These are phyloP conservation scores for Sander lucioperca DNA, from an alignment of 2,113 vertebrate species.

Conservation along the genomic window DNA sequence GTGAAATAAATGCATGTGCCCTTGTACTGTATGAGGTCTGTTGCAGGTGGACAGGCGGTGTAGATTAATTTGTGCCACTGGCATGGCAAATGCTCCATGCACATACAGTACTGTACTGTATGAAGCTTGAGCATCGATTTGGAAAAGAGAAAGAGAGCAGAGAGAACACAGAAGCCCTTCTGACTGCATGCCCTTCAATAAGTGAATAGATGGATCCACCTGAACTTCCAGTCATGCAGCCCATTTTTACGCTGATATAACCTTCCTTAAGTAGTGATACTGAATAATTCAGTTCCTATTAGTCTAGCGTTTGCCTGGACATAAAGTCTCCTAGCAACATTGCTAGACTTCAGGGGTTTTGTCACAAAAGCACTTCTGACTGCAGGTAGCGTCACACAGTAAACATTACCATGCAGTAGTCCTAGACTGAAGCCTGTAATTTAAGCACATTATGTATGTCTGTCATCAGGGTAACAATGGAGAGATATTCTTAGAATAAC, in stretches of 20 bases:
- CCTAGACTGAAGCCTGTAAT: not conserved
- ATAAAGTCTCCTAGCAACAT: slow-evolving; percentile 70
- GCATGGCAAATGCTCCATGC: slow-evolving; percentile 77
- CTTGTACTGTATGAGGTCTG: slow-evolving; percentile 54
- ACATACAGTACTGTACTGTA: slow-evolving; percentile 25
- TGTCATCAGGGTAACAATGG: not conserved
- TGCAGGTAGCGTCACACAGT: not conserved
- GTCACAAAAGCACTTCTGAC: slow-evolving; percentile 14
- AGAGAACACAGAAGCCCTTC: slow-evolving; percentile 66
- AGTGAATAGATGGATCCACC: slow-evolving; percentile 74
- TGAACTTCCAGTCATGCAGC: slow-evolving; percentile 45
- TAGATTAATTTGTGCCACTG: slow-evolving; percentile 87
- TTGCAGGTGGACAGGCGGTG: slow-evolving; percentile 75
- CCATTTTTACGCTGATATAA: slow-evolving; percentile 56
- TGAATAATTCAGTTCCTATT: slow-evolving; percentile 76
- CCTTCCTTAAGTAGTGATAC: slow-evolving; percentile 56
- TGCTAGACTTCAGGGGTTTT: slow-evolving; percentile 31
- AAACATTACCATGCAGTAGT: not conserved
- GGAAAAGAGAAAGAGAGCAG: slow-evolving; percentile 36
- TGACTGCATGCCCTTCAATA: slow-evolving; percentile 79
- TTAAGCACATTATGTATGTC: not conserved
- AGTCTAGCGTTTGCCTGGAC: slow-evolving; percentile 66
- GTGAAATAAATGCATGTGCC: slow-evolving; percentile 67
- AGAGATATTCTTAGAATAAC: not conserved
- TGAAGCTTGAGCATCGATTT: slow-evolving; percentile 78